A percentile compares a stretch with the other conserved stretches of the same genome.
Conservation (phyloP, 1,140 invertebrate species). For the Bombus affinis region DNA sequence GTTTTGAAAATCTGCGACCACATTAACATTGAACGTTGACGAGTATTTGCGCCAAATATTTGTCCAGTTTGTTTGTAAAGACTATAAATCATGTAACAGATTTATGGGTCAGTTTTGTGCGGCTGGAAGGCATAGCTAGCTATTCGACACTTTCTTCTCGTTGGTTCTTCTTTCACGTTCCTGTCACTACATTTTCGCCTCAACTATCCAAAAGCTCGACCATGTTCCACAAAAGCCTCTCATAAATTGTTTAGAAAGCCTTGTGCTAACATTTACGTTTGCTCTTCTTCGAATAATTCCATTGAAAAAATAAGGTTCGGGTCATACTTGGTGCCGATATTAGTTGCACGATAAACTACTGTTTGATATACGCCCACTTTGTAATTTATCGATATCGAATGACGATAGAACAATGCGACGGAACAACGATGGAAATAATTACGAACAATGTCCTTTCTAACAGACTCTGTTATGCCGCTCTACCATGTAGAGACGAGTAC, state of each 20-base stretch:
- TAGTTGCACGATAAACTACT: too few relatives aligned
- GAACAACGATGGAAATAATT: too few relatives aligned
- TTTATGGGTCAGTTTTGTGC: constrained; percentile 70
- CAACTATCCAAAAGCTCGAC: background rate
- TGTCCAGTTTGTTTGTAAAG: background rate
- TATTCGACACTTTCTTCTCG: constrained; percentile 62
- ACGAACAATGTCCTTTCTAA: too few relatives aligned
- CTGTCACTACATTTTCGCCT: background rate
- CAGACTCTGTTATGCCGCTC: background rate
- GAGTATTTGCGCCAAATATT: constrained; percentile 34
- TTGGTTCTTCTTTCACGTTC: constrained; percentile 42
- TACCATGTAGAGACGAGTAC: background rate
- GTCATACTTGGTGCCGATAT: too few relatives aligned
- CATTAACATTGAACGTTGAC: constrained; percentile 60
- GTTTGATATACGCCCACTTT: accelerated
- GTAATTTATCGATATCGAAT: too few relatives aligned
- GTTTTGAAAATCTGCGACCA: constrained; percentile 71
- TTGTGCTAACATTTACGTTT: background rate
- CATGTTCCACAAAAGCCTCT: constrained; percentile 3
- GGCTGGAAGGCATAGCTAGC: constrained; percentile 23
- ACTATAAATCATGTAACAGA: constrained; percentile 72
- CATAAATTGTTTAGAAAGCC: background rate
- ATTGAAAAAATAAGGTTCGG: background rate
- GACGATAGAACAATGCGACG: too few relatives aligned
- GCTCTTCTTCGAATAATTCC: background rate